These are phyloP conservation scores for Punctoribates punctum DNA, from an alignment of 2,888 invertebrate species.

Conservation along the genomic window DNA sequence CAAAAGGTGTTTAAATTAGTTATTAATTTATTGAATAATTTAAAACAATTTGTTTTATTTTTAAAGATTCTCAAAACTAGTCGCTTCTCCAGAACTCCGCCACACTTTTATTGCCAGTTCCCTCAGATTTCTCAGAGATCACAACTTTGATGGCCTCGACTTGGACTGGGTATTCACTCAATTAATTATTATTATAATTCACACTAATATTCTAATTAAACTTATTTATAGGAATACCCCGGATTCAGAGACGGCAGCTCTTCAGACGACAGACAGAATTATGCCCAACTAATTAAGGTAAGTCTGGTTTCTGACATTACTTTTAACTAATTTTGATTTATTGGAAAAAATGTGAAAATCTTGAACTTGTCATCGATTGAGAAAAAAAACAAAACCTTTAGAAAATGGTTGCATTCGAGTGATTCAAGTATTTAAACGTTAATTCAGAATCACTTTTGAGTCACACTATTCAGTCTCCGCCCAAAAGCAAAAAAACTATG, in stretches of 20 bases:
- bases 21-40: not conserved
- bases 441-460: no score
- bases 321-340: not conserved
- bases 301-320: conserved; percentile 35
- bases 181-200: not conserved
- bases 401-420: no score
- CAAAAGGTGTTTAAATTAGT: conserved; percentile 55
- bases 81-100: conserved; percentile 70
- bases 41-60: not conserved
- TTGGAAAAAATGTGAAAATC: not conserved
- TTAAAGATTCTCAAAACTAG: conserved; percentile 73
- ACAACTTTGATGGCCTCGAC: conserved; percentile 88
- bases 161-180: conserved; percentile 64
- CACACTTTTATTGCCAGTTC: conserved; percentile 64
- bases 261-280: conserved; percentile 77
- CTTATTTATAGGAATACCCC: conserved; percentile 56
- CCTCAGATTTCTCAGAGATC: conserved; percentile 70
- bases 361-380: not conserved
- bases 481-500: no score
- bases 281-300: conserved; percentile 76
- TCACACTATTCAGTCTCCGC: no score
- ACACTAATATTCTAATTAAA: not conserved
- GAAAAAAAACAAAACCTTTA: not conserved
- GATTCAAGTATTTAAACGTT: no score
- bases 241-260: conserved; percentile 71